These are phyloP conservation scores for Enteromius afrohamiltoni DNA, from an alignment of 2,797 vertebrate species.

Conservation along the genomic window DNA sequence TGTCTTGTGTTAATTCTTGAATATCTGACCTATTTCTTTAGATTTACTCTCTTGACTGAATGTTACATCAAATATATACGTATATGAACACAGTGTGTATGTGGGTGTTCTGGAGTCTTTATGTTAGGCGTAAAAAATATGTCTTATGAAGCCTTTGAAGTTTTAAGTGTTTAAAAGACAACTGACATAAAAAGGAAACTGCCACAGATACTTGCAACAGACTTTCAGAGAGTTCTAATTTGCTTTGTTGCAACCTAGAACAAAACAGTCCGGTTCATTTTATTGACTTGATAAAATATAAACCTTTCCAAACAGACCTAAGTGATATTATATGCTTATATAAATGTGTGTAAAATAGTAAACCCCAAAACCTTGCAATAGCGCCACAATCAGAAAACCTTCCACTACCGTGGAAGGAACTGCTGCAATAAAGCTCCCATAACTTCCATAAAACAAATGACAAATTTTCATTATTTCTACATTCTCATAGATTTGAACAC, in stretches of 20 bases:
- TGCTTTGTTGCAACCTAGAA: not conserved
- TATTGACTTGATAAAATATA: not conserved
- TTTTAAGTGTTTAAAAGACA: not conserved
- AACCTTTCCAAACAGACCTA: not conserved
- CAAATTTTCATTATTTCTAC: not conserved
- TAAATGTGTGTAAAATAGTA: not conserved
- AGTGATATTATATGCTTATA: not conserved
- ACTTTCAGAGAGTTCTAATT: constrained; percentile 8
- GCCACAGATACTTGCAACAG: not conserved
- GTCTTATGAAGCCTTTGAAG: not conserved
- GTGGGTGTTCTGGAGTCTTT: constrained; percentile 24
- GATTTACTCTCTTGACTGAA: constrained; percentile 26
- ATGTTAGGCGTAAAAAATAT: not conserved
- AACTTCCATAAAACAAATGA: not conserved
- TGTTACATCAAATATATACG: constrained; percentile 16
- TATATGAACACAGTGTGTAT: constrained; percentile 1
- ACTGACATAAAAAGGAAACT: not conserved
- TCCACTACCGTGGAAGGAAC: not conserved
- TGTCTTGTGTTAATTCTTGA: constrained; percentile 38
- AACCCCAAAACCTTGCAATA: not conserved
- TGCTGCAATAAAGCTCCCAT: not conserved
- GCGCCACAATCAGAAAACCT: not conserved
- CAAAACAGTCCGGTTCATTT: not conserved
- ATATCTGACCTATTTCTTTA: constrained; percentile 34
- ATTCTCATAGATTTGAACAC: not conserved